These are phyloP conservation scores for Thera obeliscata DNA, from an alignment of 2,888 invertebrate genomes.

Conservation along the genomic window DNA sequence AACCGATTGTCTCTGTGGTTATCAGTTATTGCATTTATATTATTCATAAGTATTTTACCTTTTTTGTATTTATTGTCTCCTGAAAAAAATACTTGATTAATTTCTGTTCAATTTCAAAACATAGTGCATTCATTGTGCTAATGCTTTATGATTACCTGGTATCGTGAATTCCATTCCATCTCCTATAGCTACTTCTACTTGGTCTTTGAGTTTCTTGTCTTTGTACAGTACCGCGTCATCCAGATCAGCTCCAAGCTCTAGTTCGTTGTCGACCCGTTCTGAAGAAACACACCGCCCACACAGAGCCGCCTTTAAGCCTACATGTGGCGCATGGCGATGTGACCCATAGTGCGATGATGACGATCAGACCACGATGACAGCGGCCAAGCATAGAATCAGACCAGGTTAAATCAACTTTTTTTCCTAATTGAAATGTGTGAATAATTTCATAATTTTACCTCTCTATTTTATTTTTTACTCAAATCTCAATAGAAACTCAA, in stretches of 20 bases:
- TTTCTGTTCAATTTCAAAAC: not conserved
- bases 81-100: conserved; percentile 52
- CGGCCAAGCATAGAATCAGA: conserved; percentile 84
- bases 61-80: conserved; percentile 94
- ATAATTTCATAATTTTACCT: not conserved
- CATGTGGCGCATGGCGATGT: conserved; percentile 53
- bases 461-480: not conserved
- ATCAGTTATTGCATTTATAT: conserved; percentile 91
- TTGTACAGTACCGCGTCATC: conserved; percentile 94
- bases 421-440: not conserved
- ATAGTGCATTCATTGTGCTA: not conserved
- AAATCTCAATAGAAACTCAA: not conserved
- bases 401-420: conserved; percentile 54
- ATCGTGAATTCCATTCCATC: conserved; percentile 97
- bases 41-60: conserved; percentile 91
- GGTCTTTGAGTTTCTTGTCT: conserved; percentile 94
- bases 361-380: conserved; percentile 59
- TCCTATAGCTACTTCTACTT: conserved; percentile 95
- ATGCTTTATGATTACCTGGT: conserved; percentile 87
- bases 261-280: conserved; percentile 87
- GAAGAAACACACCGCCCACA: conserved; percentile 88
- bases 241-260: conserved; percentile 87
- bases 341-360: conserved; percentile 59
- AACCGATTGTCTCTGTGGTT: conserved; percentile 90
- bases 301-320: conserved; percentile 84